These are phyloP conservation scores for Caenorhabditis tropicalis DNA, from an alignment of 1,140 invertebrate species.

Conservation along the genomic window DNA sequence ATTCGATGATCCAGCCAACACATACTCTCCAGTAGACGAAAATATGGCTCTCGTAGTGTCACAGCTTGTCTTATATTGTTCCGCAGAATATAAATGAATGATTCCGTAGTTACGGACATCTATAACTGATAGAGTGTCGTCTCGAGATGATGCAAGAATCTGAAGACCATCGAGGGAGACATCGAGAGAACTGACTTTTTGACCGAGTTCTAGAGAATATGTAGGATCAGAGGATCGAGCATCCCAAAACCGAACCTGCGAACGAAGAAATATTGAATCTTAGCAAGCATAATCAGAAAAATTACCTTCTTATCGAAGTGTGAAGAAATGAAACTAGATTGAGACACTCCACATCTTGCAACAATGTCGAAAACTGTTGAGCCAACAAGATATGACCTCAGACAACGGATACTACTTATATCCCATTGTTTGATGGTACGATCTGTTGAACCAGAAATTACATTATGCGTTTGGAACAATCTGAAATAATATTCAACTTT, in stretches of 20 bases:
- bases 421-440: slow-evolving; percentile 19
- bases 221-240: neutral
- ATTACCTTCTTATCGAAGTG: slow-evolving; percentile 34
- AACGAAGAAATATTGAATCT: neutral
- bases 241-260: slow-evolving; percentile 18
- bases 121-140: slow-evolving; percentile 55
- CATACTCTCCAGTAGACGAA: slow-evolving; percentile 14
- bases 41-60: slow-evolving; percentile 3
- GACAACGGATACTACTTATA: slow-evolving; percentile 18
- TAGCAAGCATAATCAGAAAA: neutral
- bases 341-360: neutral
- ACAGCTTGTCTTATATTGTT: slow-evolving; percentile 21
- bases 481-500: neutral
- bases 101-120: slow-evolving; percentile 47
- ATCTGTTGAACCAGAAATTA: neutral
- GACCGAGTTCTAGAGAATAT: slow-evolving; percentile 35
- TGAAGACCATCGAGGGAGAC: slow-evolving; percentile 25
- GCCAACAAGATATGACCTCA: neutral
- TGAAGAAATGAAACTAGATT: slow-evolving; percentile 11
- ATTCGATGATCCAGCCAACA: slow-evolving; percentile 32
- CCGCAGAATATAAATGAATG: slow-evolving; percentile 50
- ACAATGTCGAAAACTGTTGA: slow-evolving; percentile 1
- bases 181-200: slow-evolving; percentile 48
- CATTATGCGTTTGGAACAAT: slow-evolving; percentile 26
- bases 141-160: slow-evolving; percentile 54